Conservation (phyloP, 2,888 invertebrate genomes). For the Stenchaetothrips biformis region DNA sequence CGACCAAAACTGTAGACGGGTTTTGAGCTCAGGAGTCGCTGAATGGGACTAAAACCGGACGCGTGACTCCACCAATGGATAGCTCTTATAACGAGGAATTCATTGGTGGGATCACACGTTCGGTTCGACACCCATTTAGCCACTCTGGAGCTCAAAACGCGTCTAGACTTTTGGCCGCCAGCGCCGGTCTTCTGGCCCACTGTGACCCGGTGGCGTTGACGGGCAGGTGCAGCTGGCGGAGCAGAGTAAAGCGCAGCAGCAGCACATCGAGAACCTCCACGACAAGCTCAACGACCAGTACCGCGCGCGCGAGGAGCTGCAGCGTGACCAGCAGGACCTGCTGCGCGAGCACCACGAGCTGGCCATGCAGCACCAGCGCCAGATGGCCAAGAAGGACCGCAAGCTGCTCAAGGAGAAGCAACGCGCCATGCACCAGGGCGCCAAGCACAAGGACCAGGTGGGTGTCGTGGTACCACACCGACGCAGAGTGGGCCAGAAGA, state of each 20-base stretch:
- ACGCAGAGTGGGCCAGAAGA: too few species aligned
- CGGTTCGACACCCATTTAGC: too few species aligned
- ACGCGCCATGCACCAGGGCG: background rate
- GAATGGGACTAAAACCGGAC: too few species aligned
- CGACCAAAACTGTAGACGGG: too few species aligned
- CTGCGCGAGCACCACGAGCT: slow-evolving; percentile 19
- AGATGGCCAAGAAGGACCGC: slow-evolving; percentile 13
- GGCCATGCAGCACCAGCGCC: background rate
- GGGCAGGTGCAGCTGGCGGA: slow-evolving; percentile 1
- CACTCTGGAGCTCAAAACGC: too few species aligned
- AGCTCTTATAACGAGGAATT: too few species aligned
- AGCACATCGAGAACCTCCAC: slow-evolving; percentile 17
- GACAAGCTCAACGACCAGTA: slow-evolving; percentile 1
- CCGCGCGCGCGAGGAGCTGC: slow-evolving; percentile 15
- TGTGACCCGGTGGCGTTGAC: background rate
- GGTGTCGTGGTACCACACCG: background rate
- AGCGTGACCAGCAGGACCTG: background rate
- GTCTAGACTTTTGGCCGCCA: too few species aligned
- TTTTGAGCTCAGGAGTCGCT: too few species aligned
- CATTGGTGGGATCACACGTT: too few species aligned
- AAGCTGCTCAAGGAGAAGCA: slow-evolving; percentile 22
- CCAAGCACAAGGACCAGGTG: slow-evolving; percentile 6
- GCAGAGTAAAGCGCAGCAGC: background rate
- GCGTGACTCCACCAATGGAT: too few species aligned
- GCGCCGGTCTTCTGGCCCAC: too few species aligned